These are phyloP conservation scores for Bagarius yarrelli DNA, from an alignment of 2,113 vertebrate species.

Conservation along the genomic window DNA sequence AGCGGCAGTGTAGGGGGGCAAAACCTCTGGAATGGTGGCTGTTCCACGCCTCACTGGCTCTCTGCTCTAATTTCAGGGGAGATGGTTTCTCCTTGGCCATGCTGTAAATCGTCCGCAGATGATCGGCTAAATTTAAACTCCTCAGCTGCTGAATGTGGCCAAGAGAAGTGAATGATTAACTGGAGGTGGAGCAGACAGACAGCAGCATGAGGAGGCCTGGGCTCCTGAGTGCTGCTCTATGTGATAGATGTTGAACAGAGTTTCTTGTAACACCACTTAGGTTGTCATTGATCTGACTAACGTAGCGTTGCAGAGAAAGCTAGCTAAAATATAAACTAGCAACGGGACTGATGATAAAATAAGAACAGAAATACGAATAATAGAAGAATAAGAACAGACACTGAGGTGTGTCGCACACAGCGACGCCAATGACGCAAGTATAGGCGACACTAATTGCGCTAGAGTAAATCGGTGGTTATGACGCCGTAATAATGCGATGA, in stretches of 20 bases:
- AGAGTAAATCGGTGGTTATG: too few relatives aligned
- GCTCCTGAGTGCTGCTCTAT: background rate
- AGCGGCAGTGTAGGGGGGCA: background rate
- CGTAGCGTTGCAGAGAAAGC: background rate
- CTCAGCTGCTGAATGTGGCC: conserved; percentile 60
- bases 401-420: too few relatives aligned
- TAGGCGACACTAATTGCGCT: too few relatives aligned
- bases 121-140: conserved; percentile 66
- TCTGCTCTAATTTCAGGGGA: conserved; percentile 64
- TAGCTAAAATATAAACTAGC: background rate
- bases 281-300: background rate
- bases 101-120: conserved; percentile 43
- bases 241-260: background rate
- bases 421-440: too few relatives aligned
- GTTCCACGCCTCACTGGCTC: background rate
- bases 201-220: background rate
- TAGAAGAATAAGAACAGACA: too few relatives aligned
- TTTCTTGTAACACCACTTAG: background rate
- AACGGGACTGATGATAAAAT: background rate
- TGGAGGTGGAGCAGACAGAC: background rate
- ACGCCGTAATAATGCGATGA: too few relatives aligned
- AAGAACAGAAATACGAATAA: too few relatives aligned
- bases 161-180: conserved; percentile 3
- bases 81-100: conserved; percentile 67
- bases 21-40: background rate